phyloP scores from a whole-genome alignment of 2,888 invertebrate genomes.

The Sarcophaga variegata region DNA sequence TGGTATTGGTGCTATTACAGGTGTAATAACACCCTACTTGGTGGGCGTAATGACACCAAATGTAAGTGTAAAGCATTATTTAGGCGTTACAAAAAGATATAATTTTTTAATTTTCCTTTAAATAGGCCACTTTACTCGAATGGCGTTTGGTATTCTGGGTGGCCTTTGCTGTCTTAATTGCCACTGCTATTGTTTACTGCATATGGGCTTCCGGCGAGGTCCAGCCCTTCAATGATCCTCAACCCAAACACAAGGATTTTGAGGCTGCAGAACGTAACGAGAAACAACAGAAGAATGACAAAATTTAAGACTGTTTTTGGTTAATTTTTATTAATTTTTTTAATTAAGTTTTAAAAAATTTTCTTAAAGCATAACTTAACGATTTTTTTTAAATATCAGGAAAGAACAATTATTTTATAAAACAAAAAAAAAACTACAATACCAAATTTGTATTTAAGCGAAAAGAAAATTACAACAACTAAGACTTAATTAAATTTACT shows the following conservation, averaged over 20 bases:
- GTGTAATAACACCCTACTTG: conserved; percentile 87
- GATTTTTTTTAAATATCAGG: conserved; percentile 18
- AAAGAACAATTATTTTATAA: neutral
- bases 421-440: neutral
- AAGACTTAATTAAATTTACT: neutral
- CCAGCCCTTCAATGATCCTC: conserved; percentile 86
- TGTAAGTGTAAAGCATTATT: conserved; percentile 81
- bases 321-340: neutral
- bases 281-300: conserved; percentile 58
- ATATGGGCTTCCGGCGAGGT: conserved; percentile 88
- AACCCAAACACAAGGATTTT: conserved; percentile 61
- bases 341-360: neutral
- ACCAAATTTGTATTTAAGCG: conserved; percentile 52
- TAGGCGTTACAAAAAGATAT: neutral
- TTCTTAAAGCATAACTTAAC: neutral
- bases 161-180: conserved; percentile 86
- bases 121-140: conserved; percentile 84
- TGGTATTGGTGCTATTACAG: conserved; percentile 88
- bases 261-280: conserved; percentile 66
- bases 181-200: conserved; percentile 87
- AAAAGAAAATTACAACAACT: conserved; percentile 19
- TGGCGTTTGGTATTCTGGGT: conserved; percentile 92
- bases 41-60: conserved; percentile 86
- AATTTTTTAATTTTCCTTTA: neutral
- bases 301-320: conserved; percentile 65